These are phyloP conservation scores for Chamaetylas fuelleborni DNA, from an alignment of 2,113 vertebrate genomes.

Conservation along the genomic window DNA sequence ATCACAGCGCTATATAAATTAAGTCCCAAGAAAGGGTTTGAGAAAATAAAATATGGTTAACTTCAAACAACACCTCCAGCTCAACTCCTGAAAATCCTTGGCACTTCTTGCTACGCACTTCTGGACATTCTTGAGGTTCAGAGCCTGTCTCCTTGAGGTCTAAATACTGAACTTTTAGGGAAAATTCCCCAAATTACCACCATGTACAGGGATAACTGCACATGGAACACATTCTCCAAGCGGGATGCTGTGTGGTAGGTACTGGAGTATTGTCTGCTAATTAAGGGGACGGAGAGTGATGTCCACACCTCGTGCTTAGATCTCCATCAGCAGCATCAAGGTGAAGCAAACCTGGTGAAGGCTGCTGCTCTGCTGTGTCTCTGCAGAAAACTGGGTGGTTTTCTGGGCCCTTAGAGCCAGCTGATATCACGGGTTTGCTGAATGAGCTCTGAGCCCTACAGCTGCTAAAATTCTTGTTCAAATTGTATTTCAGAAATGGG, in stretches of 20 bases:
- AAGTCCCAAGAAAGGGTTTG: conserved; percentile 59
- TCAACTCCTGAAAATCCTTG: conserved; percentile 61
- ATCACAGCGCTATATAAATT: conserved; percentile 63
- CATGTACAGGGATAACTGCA: neutral
- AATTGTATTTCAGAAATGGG: neutral
- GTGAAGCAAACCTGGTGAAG: neutral
- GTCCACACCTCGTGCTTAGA: fast-evolving
- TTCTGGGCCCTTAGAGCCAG: neutral
- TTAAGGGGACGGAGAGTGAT: neutral
- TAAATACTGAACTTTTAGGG: neutral
- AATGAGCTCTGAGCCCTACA: neutral
- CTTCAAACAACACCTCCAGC: conserved; percentile 78
- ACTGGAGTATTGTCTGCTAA: neutral
- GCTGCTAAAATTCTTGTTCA: neutral
- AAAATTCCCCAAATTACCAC: neutral
- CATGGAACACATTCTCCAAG: neutral
- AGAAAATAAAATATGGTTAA: conserved; percentile 73
- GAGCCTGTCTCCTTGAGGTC: neutral
- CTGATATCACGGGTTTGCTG: neutral
- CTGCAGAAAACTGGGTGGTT: neutral
- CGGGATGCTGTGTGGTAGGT: neutral
- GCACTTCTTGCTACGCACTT: neutral
- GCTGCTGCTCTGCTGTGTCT: neutral
- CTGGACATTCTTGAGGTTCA: neutral
- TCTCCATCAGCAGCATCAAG: neutral